These are phyloP conservation scores for Pheosia gnoma DNA, from an alignment of 2,888 invertebrate genomes.

Conservation along the genomic window DNA sequence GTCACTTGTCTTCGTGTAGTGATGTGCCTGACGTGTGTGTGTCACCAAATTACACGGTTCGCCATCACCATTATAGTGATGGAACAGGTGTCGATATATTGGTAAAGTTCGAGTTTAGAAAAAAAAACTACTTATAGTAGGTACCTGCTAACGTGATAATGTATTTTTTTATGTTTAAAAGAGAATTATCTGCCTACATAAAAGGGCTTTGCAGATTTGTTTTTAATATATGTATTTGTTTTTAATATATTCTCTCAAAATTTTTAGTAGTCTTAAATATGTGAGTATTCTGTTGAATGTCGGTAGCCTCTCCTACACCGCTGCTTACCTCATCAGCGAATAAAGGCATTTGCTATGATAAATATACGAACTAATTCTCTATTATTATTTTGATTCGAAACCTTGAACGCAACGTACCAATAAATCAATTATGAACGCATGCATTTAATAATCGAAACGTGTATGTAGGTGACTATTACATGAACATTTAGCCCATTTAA, in stretches of 20 bases:
- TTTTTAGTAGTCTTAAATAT: too few relatives aligned
- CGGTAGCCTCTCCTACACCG: too few relatives aligned
- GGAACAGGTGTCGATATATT: slow-evolving; percentile 31
- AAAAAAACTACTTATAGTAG: background rate
- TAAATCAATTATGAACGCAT: background rate
- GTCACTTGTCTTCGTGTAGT: slow-evolving; percentile 32
- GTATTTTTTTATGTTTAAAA: too few relatives aligned
- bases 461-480: background rate
- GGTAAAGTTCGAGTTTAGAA: background rate
- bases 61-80: slow-evolving; percentile 25
- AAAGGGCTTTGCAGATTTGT: too few relatives aligned
- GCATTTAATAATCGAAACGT: slow-evolving; percentile 1
- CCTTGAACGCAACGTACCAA: background rate
- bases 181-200: too few relatives aligned
- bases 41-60: slow-evolving; percentile 56
- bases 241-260: too few relatives aligned
- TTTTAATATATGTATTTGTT: too few relatives aligned
- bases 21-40: slow-evolving; percentile 39
- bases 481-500: background rate
- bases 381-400: slow-evolving; percentile 3
- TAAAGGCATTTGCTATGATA: too few relatives aligned
- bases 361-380: background rate
- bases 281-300: too few relatives aligned
- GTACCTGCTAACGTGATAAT: too few relatives aligned
- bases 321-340: too few relatives aligned